Evolutionary conservation across 2,113 vertebrate genomes (phyloP).

Genomic region (Trogon surrucura): DNA sequence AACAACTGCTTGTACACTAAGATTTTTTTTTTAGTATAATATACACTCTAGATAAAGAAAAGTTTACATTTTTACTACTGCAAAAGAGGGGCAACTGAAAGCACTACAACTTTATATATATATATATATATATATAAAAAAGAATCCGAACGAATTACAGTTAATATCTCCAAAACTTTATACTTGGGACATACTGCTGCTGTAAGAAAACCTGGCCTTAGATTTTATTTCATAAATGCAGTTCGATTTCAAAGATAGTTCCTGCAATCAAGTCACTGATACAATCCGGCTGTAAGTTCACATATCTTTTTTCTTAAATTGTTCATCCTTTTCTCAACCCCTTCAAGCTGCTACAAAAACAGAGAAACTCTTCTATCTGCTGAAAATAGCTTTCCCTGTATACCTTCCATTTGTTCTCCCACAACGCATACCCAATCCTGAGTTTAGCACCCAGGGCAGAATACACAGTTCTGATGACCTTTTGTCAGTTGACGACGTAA

Average conservation of each 20-base stretch:
- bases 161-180: neutral
- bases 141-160: neutral
- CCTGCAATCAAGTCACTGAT: neutral
- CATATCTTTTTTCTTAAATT: neutral
- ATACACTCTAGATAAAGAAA: neutral
- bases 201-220: neutral
- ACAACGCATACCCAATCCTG: fast-evolving
- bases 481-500: neutral
- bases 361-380: neutral
- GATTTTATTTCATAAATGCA: neutral
- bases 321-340: neutral
- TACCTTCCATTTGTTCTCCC: neutral
- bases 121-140: neutral
- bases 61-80: neutral
- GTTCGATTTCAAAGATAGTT: neutral
- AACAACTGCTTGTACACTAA: neutral
- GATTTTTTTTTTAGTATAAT: neutral
- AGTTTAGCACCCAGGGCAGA: neutral
- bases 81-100: neutral
- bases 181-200: neutral
- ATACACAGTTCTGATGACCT: neutral
- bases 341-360: neutral
- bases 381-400: neutral
- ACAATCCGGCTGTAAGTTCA: neutral
- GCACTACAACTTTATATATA: neutral